Percentiles rank a stretch among this genome's conserved stretches.
phyloP scores from a whole-genome alignment of 2,888 invertebrate species.

The Thumatha senex region DNA sequence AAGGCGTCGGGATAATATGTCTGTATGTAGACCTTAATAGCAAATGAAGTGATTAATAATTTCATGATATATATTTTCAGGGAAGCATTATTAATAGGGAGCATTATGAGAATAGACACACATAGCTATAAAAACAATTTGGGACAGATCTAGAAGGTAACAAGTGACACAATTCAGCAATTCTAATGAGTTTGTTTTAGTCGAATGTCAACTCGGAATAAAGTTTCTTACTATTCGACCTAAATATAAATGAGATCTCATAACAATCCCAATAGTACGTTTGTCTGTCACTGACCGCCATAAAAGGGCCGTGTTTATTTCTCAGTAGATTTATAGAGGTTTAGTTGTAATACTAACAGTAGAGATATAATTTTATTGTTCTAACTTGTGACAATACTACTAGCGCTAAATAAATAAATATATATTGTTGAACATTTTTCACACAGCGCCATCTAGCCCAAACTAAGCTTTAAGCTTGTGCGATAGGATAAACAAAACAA shows the following conservation, averaged over 20 bases:
- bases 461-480: too few relatives aligned
- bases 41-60: too few relatives aligned
- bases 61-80: too few relatives aligned
- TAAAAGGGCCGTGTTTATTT: constrained; percentile 1
- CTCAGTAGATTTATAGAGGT: not conserved
- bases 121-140: constrained; percentile 2
- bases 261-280: constrained; percentile 3
- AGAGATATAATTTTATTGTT: not conserved
- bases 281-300: not conserved
- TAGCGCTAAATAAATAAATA: too few relatives aligned
- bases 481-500: too few relatives aligned
- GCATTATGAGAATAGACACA: too few relatives aligned
- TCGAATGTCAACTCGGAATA: constrained; percentile 1
- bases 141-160: not conserved
- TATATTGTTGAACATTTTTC: too few relatives aligned
- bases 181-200: constrained; percentile 6
- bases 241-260: not conserved
- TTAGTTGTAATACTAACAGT: not conserved
- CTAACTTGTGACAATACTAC: not conserved
- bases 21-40: too few relatives aligned
- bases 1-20: too few relatives aligned
- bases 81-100: too few relatives aligned
- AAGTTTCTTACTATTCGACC: not conserved
- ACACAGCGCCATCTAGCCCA: too few relatives aligned
- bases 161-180: constrained; percentile 1